Evolutionary conservation across 2,113 vertebrate genomes (phyloP).

Genomic region (Cebidichthys violaceus): DNA sequence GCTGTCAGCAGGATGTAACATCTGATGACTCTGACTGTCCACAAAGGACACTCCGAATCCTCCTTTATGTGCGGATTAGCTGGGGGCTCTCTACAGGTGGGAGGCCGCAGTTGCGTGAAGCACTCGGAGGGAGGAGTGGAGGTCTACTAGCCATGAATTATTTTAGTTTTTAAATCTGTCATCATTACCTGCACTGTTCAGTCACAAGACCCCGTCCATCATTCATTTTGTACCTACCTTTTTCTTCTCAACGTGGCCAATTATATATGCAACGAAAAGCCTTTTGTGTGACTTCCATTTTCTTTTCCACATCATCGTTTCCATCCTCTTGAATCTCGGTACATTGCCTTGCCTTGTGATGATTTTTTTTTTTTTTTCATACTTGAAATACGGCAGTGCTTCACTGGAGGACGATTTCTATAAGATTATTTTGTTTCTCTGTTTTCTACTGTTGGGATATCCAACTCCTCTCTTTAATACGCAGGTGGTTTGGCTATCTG

Average conservation of each 20-base stretch:
- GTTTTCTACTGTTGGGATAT: conserved; percentile 53
- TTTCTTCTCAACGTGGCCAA: conserved; percentile 72
- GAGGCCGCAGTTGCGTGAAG: conserved; percentile 41
- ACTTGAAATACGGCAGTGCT: conserved; percentile 73
- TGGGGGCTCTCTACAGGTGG: conserved; percentile 30
- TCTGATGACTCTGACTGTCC: conserved; percentile 41
- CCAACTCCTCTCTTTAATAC: conserved; percentile 40
- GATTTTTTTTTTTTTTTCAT: conserved; percentile 52
- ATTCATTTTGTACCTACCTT: conserved; percentile 62
- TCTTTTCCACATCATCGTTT: conserved; percentile 16
- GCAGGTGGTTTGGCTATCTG: conserved; percentile 41
- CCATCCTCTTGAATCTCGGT: conserved; percentile 57
- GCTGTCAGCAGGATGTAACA: conserved; percentile 35
- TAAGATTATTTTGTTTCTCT: conserved; percentile 23
- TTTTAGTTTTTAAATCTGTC: conserved; percentile 61
- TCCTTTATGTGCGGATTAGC: conserved; percentile 45
- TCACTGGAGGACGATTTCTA: conserved; percentile 59
- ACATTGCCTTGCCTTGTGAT: conserved; percentile 75
- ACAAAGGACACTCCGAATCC: conserved; percentile 3
- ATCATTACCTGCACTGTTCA: conserved; percentile 34
- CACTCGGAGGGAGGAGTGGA: conserved; percentile 33
- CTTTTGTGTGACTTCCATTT: conserved; percentile 56
- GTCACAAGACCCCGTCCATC: conserved; percentile 52
- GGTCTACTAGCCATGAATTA: conserved; percentile 71
- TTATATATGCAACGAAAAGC: conserved; percentile 84